A percentile compares a stretch with the other conserved stretches of the same genome.
phyloP scores from a whole-genome alignment of 2,888 invertebrate genomes.

The Acleris sparsana region DNA sequence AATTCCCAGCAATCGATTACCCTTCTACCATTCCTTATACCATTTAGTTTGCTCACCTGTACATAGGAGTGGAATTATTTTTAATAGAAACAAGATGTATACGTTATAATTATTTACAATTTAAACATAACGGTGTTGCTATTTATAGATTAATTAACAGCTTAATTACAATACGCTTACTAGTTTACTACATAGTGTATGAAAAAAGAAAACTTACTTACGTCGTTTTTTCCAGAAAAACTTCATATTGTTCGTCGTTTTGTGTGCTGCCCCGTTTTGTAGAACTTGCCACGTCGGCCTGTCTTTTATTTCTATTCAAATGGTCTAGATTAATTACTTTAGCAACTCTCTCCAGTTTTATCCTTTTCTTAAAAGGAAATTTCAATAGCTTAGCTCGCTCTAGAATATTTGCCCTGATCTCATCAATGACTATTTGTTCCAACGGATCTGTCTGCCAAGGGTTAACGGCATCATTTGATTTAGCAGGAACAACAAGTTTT shows the following conservation, averaged over 20 bases:
- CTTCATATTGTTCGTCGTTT: slow-evolving; percentile 49
- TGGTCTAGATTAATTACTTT: slow-evolving; percentile 64
- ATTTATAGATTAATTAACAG: no score
- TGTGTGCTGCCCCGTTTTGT: slow-evolving; percentile 4
- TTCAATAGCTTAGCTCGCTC: slow-evolving; percentile 55
- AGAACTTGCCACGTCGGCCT: slow-evolving; percentile 10
- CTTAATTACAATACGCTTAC: neutral
- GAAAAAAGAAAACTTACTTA: slow-evolving; percentile 53
- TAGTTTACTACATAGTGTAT: neutral
- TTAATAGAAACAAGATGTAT: no score
- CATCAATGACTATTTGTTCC: slow-evolving; percentile 58
- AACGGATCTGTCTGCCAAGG: slow-evolving; percentile 66
- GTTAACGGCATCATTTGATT: slow-evolving; percentile 34
- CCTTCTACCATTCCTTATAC: no score
- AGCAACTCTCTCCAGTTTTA: slow-evolving; percentile 66
- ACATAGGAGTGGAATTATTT: no score
- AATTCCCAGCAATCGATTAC: no score
- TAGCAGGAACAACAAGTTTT: slow-evolving; percentile 22
- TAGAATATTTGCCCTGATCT: slow-evolving; percentile 62
- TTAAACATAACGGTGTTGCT: no score
- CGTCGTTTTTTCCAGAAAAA: slow-evolving; percentile 62
- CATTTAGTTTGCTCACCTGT: no score
- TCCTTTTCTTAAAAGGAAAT: slow-evolving; percentile 59
- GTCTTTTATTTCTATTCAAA: slow-evolving; percentile 53
- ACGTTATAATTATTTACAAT: no score